Evolutionary conservation across 2,797 vertebrate species (phyloP).

Genomic region (Phalanger gymnotis): DNA sequence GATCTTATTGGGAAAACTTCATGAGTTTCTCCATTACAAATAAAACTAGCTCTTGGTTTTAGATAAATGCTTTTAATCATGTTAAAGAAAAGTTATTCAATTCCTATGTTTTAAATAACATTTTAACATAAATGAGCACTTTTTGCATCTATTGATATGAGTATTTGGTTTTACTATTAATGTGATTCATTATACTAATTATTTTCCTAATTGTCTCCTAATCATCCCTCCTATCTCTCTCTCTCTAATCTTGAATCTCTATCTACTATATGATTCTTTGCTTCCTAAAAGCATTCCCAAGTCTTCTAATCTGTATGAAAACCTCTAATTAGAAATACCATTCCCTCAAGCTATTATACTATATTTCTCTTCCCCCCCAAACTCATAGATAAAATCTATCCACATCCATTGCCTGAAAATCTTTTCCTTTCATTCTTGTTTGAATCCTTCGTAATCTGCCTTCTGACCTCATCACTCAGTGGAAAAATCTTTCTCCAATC

Average conservation of each 20-base stretch:
- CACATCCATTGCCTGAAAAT: neutral
- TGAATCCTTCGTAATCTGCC: neutral
- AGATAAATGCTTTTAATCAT: neutral
- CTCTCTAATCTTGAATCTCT: neutral
- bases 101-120: neutral
- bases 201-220: neutral
- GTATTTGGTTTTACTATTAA: neutral
- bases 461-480: neutral
- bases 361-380: neutral
- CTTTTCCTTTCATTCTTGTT: neutral
- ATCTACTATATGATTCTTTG: neutral
- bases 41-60: neutral
- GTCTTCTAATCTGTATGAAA: neutral
- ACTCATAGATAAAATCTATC: neutral
- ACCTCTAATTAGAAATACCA: neutral
- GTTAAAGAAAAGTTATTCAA: neutral
- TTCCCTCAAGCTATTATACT: neutral
- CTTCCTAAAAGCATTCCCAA: neutral
- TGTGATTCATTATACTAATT: neutral
- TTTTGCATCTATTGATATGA: neutral
- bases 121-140: neutral
- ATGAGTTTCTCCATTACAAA: neutral
- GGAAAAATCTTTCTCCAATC: neutral
- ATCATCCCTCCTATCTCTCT: neutral
- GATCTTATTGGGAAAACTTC: neutral